Evolutionary conservation across 2,888 invertebrate genomes (phyloP), one percentile per base, ranked within the genome.

Genomic region (Sisyra terminalis): DNA sequence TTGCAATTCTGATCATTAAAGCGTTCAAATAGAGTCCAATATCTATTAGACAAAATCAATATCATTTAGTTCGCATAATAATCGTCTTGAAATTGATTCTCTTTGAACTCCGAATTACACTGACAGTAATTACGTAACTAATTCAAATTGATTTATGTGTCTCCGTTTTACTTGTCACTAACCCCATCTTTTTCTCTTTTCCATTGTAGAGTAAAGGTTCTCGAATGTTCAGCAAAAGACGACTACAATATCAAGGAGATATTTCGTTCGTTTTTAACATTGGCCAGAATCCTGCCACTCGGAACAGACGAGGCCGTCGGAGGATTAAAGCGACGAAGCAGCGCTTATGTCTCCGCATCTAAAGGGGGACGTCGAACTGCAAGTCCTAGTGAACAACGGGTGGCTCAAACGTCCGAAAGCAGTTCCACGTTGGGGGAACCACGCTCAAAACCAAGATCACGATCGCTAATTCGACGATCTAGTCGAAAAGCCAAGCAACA

Each of bases 401-500:
- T 54, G 29, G 55, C 51, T 13, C 50, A 49, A 41, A 49, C 51
- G 32, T 54, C 52, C 40, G 52, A 56, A 44, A 50, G 52, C 45
- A 50, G 55, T 43, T 49, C 53, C 18, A 50, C 48, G 11, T 45
- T 53, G 46, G 50, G 54, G 39, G 51, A 37, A 43, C 49, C 42
- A 31, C 40, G 47, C 9, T 45, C 48, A 24, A 64, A 64, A 47
- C 64, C 61, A 10, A 52, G 62, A 29, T 61, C 63, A 24, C 51
- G 65, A 41, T 83, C 83, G 46, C 70, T 87, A 46, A 86, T 87
- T 51, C 69, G 87, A 49, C 70, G 86, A 47, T 78, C 83, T 45
- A 83, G 82, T 53, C 72, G 81, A 50, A 84, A 83, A 63, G 75
- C 81, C 47, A 81, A 81, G 55, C 81, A 82, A 56, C 82, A 82